A percentile compares a stretch with the other conserved stretches of the same genome.
Conservation (phyloP, 2,888 invertebrate species). For the Malthinus flaveolus region DNA sequence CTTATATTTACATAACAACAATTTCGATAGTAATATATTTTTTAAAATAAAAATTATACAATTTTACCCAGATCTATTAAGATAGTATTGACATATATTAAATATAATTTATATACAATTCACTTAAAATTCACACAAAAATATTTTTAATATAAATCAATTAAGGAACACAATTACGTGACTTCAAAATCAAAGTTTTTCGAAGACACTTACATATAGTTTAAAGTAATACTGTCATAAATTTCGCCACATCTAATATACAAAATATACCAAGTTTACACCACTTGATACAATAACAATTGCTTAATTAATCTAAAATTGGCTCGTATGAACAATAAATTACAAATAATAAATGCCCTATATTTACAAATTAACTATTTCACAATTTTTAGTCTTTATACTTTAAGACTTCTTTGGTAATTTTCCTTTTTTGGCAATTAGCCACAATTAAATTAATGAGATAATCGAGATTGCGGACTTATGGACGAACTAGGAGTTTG, state of each 20-base stretch:
- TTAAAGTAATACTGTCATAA: conserved; percentile 36
- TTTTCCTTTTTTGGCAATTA: conserved; percentile 19
- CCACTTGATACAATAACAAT: conserved; percentile 23
- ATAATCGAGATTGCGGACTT: conserved; percentile 38
- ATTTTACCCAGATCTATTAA: conserved; percentile 22
- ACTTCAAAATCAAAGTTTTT: background rate
- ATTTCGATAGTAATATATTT: conserved; percentile 34
- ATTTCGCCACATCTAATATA: conserved; percentile 34
- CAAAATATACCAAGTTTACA: conserved; percentile 38
- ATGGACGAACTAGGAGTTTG: conserved; percentile 32
- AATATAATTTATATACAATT: conserved; percentile 26
- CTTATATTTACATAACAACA: conserved; percentile 53
- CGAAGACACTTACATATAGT: conserved; percentile 1
- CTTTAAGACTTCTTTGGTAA: conserved; percentile 30
- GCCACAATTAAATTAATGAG: conserved; percentile 32
- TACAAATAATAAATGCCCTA: conserved; percentile 28
- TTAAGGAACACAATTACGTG: conserved; percentile 25
- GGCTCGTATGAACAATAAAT: conserved; percentile 32
- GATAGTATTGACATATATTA: conserved; percentile 13
- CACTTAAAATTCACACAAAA: conserved; percentile 19
- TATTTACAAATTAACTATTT: conserved; percentile 31
- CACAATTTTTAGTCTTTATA: conserved; percentile 26
- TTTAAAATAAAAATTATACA: conserved; percentile 20
- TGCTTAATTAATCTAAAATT: conserved; percentile 10
- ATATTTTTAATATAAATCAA: conserved; percentile 17